These are phyloP conservation scores for Melanerpes aurifrons DNA, from an alignment of 2,113 vertebrate genomes.

Conservation along the genomic window DNA sequence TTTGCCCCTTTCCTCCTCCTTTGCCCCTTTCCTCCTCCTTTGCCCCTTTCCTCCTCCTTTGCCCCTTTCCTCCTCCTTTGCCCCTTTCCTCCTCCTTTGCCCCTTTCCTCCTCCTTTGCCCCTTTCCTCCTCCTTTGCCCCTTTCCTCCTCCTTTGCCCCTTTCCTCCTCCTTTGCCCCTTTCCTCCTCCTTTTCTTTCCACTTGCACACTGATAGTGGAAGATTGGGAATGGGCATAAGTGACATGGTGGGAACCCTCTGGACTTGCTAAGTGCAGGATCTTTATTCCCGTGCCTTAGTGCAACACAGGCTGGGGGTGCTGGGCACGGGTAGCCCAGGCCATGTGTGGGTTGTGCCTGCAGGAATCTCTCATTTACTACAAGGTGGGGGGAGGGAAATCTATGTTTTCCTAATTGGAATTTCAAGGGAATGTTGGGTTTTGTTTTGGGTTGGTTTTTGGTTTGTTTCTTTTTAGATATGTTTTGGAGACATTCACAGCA, in stretches of 20 bases:
- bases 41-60: background rate
- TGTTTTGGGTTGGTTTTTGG: too few species aligned
- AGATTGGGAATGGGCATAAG: rapidly evolving
- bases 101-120: too few species aligned
- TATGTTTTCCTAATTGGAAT: background rate
- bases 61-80: background rate
- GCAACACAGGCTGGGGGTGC: background rate
- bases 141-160: too few species aligned
- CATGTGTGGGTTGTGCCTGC: background rate
- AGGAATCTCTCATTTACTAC: background rate
- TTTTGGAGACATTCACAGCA: background rate
- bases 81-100: too few species aligned
- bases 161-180: rapidly evolving
- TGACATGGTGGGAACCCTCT: rapidly evolving
- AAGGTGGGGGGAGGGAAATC: background rate
- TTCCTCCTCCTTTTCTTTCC: too few species aligned
- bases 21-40: rapidly evolving
- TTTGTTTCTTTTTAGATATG: background rate
- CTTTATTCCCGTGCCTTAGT: background rate
- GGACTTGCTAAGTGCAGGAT: rapidly evolving
- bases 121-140: too few species aligned
- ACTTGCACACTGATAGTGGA: background rate
- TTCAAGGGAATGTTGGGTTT: background rate
- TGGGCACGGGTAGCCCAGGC: rapidly evolving
- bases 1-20: too few species aligned